Conservation (phyloP, 2,113 vertebrate species). For the Limanda limanda region DNA sequence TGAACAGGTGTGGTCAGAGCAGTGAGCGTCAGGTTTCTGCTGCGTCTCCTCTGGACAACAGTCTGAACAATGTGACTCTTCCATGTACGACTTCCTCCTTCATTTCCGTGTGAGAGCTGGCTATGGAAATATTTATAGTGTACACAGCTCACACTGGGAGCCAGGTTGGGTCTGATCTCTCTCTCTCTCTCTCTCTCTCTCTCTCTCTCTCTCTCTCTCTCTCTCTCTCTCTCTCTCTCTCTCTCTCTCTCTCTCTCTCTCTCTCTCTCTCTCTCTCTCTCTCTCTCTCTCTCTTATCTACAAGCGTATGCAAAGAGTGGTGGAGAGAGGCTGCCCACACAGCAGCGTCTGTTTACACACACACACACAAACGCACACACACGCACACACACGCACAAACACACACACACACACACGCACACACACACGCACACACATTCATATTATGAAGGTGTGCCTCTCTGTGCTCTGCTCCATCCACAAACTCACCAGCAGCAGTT, state of each 20-base stretch:
- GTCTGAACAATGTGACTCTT: background rate
- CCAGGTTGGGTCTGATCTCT: conserved; percentile 54
- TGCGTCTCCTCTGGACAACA: background rate
- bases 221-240: conserved; percentile 31
- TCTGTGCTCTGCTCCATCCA: conserved; percentile 43
- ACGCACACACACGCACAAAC: conserved; percentile 39
- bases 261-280: conserved; percentile 12
- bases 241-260: conserved; percentile 44
- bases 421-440: conserved; percentile 49
- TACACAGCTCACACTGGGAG: conserved; percentile 75
- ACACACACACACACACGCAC: conserved; percentile 61
- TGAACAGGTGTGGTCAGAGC: conserved; percentile 48
- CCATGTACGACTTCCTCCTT: conserved; percentile 69
- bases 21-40: conserved; percentile 18
- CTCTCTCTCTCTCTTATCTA: conserved; percentile 74
- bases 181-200: conserved; percentile 28
- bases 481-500: conserved; percentile 44
- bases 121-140: conserved; percentile 85
- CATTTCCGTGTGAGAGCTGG: conserved; percentile 63
- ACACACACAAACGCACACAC: conserved; percentile 56
- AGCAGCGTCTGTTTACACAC: conserved; percentile 69
- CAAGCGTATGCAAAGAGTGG: conserved; percentile 81
- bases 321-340: conserved; percentile 66
- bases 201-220: conserved; percentile 6
- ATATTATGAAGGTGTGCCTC: conserved; percentile 71